These are phyloP conservation scores for Phasianus colchicus DNA, from an alignment of 2,113 vertebrate species.

Conservation along the genomic window DNA sequence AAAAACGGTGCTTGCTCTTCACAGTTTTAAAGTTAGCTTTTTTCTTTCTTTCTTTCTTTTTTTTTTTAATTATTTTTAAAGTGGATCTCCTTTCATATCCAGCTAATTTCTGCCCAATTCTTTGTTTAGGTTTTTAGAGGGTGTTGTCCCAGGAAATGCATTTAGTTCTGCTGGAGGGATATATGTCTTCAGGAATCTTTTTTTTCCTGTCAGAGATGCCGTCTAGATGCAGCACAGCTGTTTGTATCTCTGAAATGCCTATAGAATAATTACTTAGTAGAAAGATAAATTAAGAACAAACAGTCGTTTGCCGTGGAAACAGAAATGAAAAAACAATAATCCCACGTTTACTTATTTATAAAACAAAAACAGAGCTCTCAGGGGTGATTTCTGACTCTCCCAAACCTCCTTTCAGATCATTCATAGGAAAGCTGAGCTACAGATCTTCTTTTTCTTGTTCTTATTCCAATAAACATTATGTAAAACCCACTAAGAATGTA, in stretches of 20 bases:
- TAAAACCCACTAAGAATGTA: neutral
- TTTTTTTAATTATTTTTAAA: neutral
- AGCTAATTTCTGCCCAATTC: neutral
- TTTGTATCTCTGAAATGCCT: neutral
- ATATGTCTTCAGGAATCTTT: neutral
- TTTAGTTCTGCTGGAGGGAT: neutral
- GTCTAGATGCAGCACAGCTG: neutral
- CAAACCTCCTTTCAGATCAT: neutral
- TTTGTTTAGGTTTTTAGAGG: slow-evolving; percentile 1
- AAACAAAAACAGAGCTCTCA: neutral
- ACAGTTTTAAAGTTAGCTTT: neutral
- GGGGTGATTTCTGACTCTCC: neutral
- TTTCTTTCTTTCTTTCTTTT: neutral
- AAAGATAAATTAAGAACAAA: neutral
- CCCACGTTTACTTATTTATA: neutral
- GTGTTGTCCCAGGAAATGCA: neutral
- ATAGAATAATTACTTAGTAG: neutral
- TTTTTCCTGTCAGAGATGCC: neutral
- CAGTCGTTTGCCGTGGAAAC: neutral
- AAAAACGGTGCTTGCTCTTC: neutral
- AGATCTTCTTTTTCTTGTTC: neutral
- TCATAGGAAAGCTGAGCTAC: neutral
- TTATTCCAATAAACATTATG: neutral
- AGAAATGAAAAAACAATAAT: neutral
- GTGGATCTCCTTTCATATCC: neutral